Evolutionary conservation across 2,797 vertebrate genomes (phyloP), one percentile per base, ranked within the genome.

Genomic region (Ctenosaura bakeri): DNA sequence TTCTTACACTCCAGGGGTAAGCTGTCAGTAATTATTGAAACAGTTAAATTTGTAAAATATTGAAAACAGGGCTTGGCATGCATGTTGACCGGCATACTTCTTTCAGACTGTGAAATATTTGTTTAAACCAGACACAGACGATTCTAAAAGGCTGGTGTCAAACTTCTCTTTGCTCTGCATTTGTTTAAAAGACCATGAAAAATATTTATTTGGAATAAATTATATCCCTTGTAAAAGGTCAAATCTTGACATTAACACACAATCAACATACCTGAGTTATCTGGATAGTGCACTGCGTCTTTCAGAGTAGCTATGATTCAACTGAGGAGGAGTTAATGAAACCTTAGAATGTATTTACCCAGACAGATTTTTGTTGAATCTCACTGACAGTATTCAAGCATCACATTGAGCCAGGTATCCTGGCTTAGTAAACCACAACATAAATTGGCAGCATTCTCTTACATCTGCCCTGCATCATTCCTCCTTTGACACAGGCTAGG

Each of bases 1-100:
- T 62, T 86, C 13, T 86, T 62, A 42, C 52, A 88, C n/a, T n/a
- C 62, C 62, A 81, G 64, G 62, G n/a, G 22, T 69, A 66, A 35
- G 46, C 46, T 26, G 50, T 52, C 64, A 29, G n/a, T 54, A 54
- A 56, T 87, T 79, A 66, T 24, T 88, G 54, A 88, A 88, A 42
- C 52, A 82, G 77, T 74, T 56, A 86, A 14, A 86, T 76, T 59
- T 35, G 24, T 26, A 56, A 35, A 50, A 74, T 32, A 74, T 56
- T n/a, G 66, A 73, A 88, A 82, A 14, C 79, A 74, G 54, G 35
- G 3, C 73, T 32, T 74, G 35, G 42, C 9, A 83, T 66, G 12
- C 2, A n/a, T 35, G 10, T 66, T 26, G 12, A 66, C 13, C 16
- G 22, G 52, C 85, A 56, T 26, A 35, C 24, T 88, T 74, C 29